A percentile compares a stretch with the other conserved stretches of the same genome.
phyloP scores from a whole-genome alignment of 2,888 invertebrate genomes.

The Cantharis flavilabris region DNA sequence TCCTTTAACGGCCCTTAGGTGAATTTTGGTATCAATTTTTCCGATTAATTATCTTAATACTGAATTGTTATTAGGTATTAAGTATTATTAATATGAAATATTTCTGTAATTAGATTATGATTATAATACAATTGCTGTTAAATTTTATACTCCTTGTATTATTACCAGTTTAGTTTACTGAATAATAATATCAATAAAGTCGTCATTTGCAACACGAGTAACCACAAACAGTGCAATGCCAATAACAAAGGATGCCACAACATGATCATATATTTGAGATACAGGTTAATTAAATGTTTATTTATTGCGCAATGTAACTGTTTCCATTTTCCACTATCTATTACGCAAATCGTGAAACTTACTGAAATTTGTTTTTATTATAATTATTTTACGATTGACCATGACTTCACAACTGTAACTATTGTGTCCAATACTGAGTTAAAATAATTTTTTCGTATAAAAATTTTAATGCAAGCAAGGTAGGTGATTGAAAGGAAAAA shows the following conservation, averaged over 20 bases:
- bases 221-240: constrained; percentile 17
- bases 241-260: constrained; percentile 17
- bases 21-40: too few relatives aligned
- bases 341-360: not conserved
- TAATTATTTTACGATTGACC: not conserved
- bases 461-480: not conserved
- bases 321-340: not conserved
- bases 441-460: not conserved
- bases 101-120: not conserved
- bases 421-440: too few relatives aligned
- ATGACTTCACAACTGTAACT: too few relatives aligned
- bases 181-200: constrained; percentile 7
- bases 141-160: not conserved
- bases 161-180: not conserved
- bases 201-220: constrained; percentile 11
- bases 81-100: too few relatives aligned
- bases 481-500: not conserved
- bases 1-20: too few relatives aligned
- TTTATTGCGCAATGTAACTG: not conserved
- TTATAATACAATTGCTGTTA: not conserved
- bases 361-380: not conserved
- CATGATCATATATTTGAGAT: not conserved
- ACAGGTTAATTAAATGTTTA: not conserved
- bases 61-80: too few relatives aligned
- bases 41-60: too few relatives aligned